These are phyloP conservation scores for Psephotus haematonotus DNA, from an alignment of 2,113 vertebrate genomes.

Conservation along the genomic window DNA sequence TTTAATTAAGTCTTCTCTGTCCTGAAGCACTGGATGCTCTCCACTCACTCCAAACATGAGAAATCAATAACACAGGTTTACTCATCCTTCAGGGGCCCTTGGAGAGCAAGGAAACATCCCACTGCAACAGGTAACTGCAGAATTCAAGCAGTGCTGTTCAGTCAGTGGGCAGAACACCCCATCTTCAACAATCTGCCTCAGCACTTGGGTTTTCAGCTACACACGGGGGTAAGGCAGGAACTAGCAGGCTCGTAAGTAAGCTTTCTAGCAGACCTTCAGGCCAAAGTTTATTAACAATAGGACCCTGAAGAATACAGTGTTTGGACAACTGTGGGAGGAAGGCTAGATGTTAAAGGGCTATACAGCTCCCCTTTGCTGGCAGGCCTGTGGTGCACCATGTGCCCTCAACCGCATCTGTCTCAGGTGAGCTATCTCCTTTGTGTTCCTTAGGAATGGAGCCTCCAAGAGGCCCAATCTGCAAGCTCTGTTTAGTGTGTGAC, in stretches of 20 bases:
- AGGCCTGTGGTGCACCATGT: fast-evolving
- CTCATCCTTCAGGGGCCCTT: not conserved
- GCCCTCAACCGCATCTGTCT: not conserved
- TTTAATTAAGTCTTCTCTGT: slow-evolving; percentile 2
- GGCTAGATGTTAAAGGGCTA: not conserved
- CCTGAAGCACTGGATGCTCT: not conserved
- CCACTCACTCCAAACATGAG: not conserved
- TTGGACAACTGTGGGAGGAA: not conserved
- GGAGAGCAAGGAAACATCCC: not conserved
- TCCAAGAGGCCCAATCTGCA: not conserved
- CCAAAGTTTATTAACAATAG: not conserved
- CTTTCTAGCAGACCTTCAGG: not conserved
- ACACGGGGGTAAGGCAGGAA: not conserved
- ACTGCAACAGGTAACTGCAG: not conserved
- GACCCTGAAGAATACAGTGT: not conserved
- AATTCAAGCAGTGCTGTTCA: not conserved
- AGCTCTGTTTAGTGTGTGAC: not conserved
- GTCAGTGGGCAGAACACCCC: not conserved
- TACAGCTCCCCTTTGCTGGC: not conserved
- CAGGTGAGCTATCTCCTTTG: fast-evolving
- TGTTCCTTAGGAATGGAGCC: not conserved
- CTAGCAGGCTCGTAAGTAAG: not conserved
- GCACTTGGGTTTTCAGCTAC: not conserved
- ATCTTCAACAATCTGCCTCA: not conserved
- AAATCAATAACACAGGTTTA: slow-evolving; percentile 34